A percentile compares a stretch with the other conserved stretches of the same genome.
phyloP scores from a whole-genome alignment of 92 coral and sea anemone species.

The Palythoa grandiflora region DNA sequence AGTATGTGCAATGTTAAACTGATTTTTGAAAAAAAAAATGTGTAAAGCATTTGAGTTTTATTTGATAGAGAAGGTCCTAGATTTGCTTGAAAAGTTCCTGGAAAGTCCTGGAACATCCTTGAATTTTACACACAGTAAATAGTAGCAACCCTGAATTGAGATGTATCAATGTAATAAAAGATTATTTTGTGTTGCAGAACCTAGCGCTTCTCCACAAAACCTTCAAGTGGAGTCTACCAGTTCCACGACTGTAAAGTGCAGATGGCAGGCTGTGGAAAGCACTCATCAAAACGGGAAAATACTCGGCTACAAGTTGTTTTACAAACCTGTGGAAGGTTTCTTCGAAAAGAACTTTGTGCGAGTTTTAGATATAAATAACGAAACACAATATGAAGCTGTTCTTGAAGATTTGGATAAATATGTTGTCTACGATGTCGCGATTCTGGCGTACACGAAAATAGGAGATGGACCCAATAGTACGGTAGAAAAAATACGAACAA shows the following conservation, averaged over 20 bases:
- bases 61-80: too few relatives aligned
- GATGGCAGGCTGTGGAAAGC: background rate
- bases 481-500: background rate
- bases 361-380: background rate
- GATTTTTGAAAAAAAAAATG: too few relatives aligned
- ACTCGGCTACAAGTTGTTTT: background rate
- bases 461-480: background rate
- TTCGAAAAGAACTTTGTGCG: background rate
- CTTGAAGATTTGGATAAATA: background rate
- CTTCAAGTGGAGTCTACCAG: background rate
- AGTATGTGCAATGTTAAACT: too few relatives aligned
- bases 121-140: too few relatives aligned
- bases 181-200: background rate
- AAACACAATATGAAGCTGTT: background rate
- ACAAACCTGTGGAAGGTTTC: conserved; percentile 16
- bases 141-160: too few relatives aligned
- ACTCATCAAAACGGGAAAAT: conserved; percentile 18
- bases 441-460: too few relatives aligned
- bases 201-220: background rate
- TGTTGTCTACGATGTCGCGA: background rate
- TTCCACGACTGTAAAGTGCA: background rate
- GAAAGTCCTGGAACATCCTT: too few relatives aligned
- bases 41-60: too few relatives aligned
- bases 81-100: too few relatives aligned
- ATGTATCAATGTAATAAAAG: too few relatives aligned